A percentile compares a stretch with the other conserved stretches of the same genome.
These are phyloP conservation scores for Hyaena hyaena DNA, from an alignment of 2,113 vertebrate species.

Conservation along the genomic window DNA sequence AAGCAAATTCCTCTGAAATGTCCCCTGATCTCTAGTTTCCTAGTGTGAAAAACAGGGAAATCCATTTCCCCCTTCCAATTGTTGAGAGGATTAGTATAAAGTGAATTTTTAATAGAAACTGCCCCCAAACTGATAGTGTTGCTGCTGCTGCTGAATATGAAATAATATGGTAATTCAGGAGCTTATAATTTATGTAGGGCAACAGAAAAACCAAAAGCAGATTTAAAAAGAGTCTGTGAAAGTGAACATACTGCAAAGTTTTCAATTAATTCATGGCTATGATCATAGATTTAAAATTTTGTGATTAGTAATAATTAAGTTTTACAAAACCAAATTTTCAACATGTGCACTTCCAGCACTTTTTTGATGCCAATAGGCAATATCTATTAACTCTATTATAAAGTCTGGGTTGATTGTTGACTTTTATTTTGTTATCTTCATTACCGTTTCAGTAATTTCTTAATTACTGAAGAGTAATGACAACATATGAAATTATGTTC, in stretches of 20 bases:
- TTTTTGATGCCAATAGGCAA: background rate
- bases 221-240: background rate
- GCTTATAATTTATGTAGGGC: background rate
- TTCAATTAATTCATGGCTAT: background rate
- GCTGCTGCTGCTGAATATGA: background rate
- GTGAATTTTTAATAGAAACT: background rate
- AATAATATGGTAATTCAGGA: background rate
- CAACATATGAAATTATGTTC: background rate
- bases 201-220: background rate
- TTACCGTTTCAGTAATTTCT: background rate
- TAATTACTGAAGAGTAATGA: background rate
- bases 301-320: background rate
- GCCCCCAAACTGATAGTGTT: background rate
- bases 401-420: background rate
- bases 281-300: background rate
- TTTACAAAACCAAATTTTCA: background rate
- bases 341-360: background rate
- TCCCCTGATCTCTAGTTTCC: background rate
- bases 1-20: constrained; percentile 5
- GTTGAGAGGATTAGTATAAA: background rate
- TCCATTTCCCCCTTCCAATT: background rate
- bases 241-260: background rate
- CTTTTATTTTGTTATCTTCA: background rate
- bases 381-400: background rate
- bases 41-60: background rate